A percentile compares a stretch with the other conserved stretches of the same genome.
phyloP scores from a whole-genome alignment of 2,113 vertebrate genomes.

The Nibea coibor region DNA sequence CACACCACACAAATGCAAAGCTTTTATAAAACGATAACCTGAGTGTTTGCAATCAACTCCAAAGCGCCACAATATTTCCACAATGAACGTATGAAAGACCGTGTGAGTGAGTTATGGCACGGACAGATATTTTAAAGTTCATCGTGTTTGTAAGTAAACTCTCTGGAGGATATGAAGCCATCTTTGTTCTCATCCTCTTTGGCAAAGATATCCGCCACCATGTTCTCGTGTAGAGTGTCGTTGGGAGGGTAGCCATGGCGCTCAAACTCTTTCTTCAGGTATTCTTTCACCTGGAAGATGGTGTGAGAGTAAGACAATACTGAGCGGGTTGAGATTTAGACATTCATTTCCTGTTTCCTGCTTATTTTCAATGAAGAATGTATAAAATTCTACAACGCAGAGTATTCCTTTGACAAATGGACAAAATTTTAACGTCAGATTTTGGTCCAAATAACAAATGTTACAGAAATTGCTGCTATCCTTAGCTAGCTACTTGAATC shows the following conservation, averaged over 20 bases:
- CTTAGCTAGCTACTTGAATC: neutral
- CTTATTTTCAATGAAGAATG: no score
- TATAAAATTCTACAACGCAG: neutral
- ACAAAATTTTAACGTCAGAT: neutral
- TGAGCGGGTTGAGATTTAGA: neutral
- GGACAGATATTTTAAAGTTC: slow-evolving; percentile 85
- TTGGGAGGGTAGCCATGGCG: slow-evolving; percentile 92
- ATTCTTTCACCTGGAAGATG: slow-evolving; percentile 89
- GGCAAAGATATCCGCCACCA: slow-evolving; percentile 94
- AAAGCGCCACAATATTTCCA: slow-evolving; percentile 11
- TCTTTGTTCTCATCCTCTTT: slow-evolving; percentile 96
- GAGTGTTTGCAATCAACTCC: neutral
- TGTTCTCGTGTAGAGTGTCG: slow-evolving; percentile 92
- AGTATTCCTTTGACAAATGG: neutral
- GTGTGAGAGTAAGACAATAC: slow-evolving; percentile 32
- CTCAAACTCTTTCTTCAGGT: slow-evolving; percentile 95
- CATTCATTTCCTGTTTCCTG: no score
- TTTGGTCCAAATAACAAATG: neutral
- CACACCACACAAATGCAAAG: slow-evolving; percentile 16
- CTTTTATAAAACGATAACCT: slow-evolving; percentile 28
- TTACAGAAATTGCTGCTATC: neutral
- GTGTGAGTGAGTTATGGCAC: neutral
- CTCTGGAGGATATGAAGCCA: slow-evolving; percentile 95
- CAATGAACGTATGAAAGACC: neutral
- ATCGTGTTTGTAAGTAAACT: slow-evolving; percentile 96